Conservation (phyloP, 2,888 invertebrate species). For the Papilio elwesi region DNA sequence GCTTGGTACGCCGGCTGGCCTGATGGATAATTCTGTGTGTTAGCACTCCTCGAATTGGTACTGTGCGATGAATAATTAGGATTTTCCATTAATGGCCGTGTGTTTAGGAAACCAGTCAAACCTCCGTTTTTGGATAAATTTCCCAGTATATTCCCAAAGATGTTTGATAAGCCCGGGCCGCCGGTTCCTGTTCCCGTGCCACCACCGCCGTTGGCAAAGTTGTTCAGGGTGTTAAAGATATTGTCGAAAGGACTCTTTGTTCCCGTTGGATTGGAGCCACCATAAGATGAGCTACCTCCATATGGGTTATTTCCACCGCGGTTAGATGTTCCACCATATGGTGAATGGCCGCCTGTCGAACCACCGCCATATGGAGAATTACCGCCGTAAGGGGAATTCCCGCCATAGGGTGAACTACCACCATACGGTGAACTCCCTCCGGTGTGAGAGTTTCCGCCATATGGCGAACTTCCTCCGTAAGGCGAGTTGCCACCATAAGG, state of each 20-base stretch:
- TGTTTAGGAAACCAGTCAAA: constrained; percentile 67
- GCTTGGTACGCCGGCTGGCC: constrained; percentile 68
- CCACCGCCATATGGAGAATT: constrained; percentile 40
- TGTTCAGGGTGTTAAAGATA: constrained; percentile 45
- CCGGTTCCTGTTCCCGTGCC: constrained; percentile 46
- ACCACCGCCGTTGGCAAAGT: constrained; percentile 49
- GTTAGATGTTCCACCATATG: constrained; percentile 51
- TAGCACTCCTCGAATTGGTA: constrained; percentile 72
- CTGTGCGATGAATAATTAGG: constrained; percentile 73
- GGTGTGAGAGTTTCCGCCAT: constrained; percentile 39
- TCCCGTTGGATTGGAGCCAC: constrained; percentile 48
- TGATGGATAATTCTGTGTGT: constrained; percentile 72
- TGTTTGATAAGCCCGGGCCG: constrained; percentile 60
- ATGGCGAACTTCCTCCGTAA: constrained; percentile 41
- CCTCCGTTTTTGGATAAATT: constrained; percentile 70
- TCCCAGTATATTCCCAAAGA: constrained; percentile 71
- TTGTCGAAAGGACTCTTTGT: constrained; percentile 45
- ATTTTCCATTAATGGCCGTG: constrained; percentile 77
- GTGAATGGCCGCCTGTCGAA: constrained; percentile 51
- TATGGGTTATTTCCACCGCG: constrained; percentile 53
- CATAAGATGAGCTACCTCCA: constrained; percentile 52
- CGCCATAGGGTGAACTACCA: constrained; percentile 41
- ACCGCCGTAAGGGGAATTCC: constrained; percentile 43
- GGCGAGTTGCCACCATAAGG: constrained; percentile 45
- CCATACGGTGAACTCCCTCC: constrained; percentile 43